phyloP scores from a whole-genome alignment of 2,797 vertebrate species.

The Buphagus erythrorhynchus region DNA sequence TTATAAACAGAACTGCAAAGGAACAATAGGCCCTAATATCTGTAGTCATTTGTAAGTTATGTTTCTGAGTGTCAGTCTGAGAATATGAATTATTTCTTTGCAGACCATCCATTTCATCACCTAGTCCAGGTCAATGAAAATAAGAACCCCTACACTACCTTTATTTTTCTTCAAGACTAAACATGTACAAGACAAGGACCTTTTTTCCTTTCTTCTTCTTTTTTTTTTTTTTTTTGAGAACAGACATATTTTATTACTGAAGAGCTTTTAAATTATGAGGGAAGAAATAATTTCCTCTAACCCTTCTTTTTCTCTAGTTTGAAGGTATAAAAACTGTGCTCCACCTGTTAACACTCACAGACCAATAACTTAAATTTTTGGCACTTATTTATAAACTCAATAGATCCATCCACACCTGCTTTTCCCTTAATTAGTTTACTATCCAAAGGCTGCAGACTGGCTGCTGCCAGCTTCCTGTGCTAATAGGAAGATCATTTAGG shows the following conservation, averaged over 20 bases:
- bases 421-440: conserved; percentile 80
- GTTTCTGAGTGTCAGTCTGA: conserved; percentile 28
- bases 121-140: conserved; percentile 23
- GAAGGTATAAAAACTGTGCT: conserved; percentile 53
- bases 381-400: conserved; percentile 74
- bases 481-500: conserved; percentile 72
- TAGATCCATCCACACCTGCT: conserved; percentile 80
- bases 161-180: conserved; percentile 56
- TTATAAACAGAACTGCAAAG: conserved; percentile 13
- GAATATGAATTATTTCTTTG: conserved; percentile 61
- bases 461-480: conserved; percentile 74
- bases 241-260: conserved; percentile 25
- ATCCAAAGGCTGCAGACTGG: conserved; percentile 70
- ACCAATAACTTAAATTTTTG: conserved; percentile 80
- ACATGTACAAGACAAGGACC: conserved; percentile 1
- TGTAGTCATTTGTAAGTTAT: conserved; percentile 56
- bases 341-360: conserved; percentile 79
- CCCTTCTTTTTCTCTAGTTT: background rate
- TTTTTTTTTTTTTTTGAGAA: background rate
- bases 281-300: background rate
- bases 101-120: conserved; percentile 28
- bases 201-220: background rate
- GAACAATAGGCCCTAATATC: conserved; percentile 38
- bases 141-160: conserved; percentile 1
- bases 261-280: conserved; percentile 53